Conservation (phyloP, 1,140 invertebrate species). For the Polypedilum pembai region DNA sequence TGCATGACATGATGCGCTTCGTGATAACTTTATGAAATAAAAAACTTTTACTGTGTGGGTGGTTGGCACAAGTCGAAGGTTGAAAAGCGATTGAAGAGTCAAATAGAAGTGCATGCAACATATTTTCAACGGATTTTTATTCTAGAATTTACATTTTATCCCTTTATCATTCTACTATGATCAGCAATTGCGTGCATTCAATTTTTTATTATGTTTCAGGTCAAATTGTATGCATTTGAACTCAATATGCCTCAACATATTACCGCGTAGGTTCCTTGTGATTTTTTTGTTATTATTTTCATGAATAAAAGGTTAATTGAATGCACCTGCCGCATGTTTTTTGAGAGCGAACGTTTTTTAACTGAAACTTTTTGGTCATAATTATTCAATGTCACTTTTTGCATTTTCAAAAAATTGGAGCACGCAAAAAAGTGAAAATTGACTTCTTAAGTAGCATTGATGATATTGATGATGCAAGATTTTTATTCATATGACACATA, state of each 20-base stretch:
- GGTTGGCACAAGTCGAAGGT: neutral
- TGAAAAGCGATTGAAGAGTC: neutral
- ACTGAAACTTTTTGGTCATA: neutral
- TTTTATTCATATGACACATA: neutral
- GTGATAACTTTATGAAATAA: neutral
- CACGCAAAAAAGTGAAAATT: conserved; percentile 34
- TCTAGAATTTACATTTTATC: conserved; percentile 13
- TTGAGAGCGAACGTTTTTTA: conserved; percentile 22
- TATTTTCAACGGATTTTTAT: neutral
- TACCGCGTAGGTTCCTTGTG: neutral
- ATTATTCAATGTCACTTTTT: neutral
- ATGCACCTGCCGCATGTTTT: conserved; percentile 31
- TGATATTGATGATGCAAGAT: neutral
- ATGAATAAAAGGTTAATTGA: conserved; percentile 38
- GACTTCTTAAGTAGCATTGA: conserved; percentile 23
- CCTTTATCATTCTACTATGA: conserved; percentile 13
- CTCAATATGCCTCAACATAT: too few relatives aligned
- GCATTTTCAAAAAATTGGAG: neutral
- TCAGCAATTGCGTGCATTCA: conserved; percentile 6
- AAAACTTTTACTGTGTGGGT: too few relatives aligned
- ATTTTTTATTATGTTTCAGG: too few relatives aligned
- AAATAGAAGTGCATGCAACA: neutral
- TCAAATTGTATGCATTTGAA: too few relatives aligned
- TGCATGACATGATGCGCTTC: conserved; percentile 7
- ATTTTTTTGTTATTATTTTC: neutral